These are phyloP conservation scores for Lipophrys pholis DNA, from an alignment of 2,113 vertebrate genomes.

Conservation along the genomic window DNA sequence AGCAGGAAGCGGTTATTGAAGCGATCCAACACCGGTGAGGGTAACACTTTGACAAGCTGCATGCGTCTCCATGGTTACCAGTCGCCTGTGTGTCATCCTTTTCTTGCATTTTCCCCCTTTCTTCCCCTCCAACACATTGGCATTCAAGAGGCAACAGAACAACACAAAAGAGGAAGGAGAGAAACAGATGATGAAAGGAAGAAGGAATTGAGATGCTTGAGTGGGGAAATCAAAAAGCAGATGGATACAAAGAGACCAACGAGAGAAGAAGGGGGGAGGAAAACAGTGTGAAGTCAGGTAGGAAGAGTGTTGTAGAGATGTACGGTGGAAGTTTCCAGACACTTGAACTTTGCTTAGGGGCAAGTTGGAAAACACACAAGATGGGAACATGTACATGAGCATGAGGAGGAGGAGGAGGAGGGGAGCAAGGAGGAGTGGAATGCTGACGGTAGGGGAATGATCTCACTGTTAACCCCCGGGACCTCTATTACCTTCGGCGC, in stretches of 20 bases:
- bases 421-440: slow-evolving; percentile 16
- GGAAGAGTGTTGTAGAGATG: not conserved
- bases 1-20: slow-evolving; percentile 68
- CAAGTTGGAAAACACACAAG: slow-evolving; percentile 16
- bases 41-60: slow-evolving; percentile 76
- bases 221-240: slow-evolving; percentile 21
- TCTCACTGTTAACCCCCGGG: slow-evolving; percentile 51
- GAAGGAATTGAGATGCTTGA: slow-evolving; percentile 12
- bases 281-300: not conserved
- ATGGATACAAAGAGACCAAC: slow-evolving; percentile 13
- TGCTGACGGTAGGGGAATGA: slow-evolving; percentile 48
- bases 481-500: slow-evolving; percentile 56
- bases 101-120: slow-evolving; percentile 27
- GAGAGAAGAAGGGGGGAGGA: not conserved
- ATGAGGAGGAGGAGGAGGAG: slow-evolving; percentile 3
- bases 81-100: slow-evolving; percentile 53
- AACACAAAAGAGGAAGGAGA: slow-evolving; percentile 29
- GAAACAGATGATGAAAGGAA: slow-evolving; percentile 13
- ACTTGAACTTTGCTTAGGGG: slow-evolving; percentile 8
- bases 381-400: slow-evolving; percentile 13
- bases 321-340: slow-evolving; percentile 16
- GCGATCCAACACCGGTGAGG: slow-evolving; percentile 65
- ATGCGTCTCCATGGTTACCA: slow-evolving; percentile 75
- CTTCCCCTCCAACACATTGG: slow-evolving; percentile 38
- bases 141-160: slow-evolving; percentile 40